A percentile compares a stretch with the other conserved stretches of the same genome.
Conservation (phyloP, 2,797 vertebrate species). For the Coregonus ussuriensis region DNA sequence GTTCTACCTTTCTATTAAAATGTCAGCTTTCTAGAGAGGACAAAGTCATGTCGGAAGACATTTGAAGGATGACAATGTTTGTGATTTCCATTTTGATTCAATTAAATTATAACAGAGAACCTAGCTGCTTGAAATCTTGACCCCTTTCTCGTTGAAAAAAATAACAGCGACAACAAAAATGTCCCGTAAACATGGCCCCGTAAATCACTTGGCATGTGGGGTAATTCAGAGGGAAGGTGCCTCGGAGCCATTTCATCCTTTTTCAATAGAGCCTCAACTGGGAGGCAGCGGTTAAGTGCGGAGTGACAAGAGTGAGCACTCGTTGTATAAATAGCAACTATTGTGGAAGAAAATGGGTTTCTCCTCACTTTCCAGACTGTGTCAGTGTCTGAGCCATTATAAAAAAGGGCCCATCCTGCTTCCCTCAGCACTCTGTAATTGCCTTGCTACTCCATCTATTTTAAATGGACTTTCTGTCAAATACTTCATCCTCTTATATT, state of each 20-base stretch:
- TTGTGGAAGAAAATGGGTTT: conserved; percentile 70
- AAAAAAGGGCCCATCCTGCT: conserved; percentile 63
- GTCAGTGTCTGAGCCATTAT: conserved; percentile 61
- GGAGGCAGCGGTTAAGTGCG: conserved; percentile 39
- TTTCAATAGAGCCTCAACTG: conserved; percentile 52
- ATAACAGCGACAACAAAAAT: conserved; percentile 5
- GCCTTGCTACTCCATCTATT: conserved; percentile 73
- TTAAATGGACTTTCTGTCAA: conserved; percentile 79
- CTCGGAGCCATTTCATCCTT: conserved; percentile 54
- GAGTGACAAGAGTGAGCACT: conserved; percentile 61
- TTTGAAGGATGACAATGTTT: neutral
- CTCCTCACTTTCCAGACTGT: conserved; percentile 66
- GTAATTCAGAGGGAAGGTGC: conserved; percentile 26
- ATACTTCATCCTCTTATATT: conserved; percentile 76
- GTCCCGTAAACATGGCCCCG: conserved; percentile 30
- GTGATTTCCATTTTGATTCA: conserved; percentile 23
- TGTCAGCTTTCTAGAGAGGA: neutral
- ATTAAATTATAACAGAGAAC: neutral
- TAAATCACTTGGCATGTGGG: conserved; percentile 38
- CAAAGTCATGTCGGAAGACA: neutral
- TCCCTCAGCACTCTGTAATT: conserved; percentile 78
- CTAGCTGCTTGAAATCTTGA: conserved; percentile 4
- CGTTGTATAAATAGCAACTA: conserved; percentile 73
- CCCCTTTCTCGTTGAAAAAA: conserved; percentile 13
- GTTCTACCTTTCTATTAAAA: conserved; percentile 7